phyloP scores from a whole-genome alignment of 1,140 invertebrate species.

The Ptiloglossa arizonensis region DNA sequence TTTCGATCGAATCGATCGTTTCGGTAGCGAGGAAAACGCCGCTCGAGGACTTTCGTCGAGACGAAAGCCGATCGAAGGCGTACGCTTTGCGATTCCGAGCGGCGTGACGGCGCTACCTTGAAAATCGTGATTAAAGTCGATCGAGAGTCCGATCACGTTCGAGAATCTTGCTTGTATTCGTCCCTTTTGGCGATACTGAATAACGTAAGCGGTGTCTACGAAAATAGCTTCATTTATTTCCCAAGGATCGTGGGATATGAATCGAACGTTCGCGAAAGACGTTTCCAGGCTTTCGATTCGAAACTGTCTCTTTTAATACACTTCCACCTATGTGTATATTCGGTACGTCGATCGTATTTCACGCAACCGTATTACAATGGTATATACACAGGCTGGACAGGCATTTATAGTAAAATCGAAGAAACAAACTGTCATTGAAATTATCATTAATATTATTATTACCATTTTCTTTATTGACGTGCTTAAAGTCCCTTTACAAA shows the following conservation, averaged over 20 bases:
- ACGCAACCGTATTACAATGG: too few relatives aligned
- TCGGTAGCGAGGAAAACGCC: background rate
- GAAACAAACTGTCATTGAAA: too few relatives aligned
- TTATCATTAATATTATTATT: too few relatives aligned
- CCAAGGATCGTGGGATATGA: constrained; percentile 29
- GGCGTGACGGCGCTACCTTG: constrained; percentile 22
- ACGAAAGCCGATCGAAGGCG: background rate
- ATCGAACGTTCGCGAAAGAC: constrained; percentile 20
- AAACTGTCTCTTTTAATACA: too few relatives aligned
- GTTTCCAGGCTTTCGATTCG: too few relatives aligned
- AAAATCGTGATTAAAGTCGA: constrained; percentile 32
- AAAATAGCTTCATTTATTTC: constrained; percentile 50
- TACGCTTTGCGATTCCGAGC: constrained; percentile 25
- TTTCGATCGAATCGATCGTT: background rate
- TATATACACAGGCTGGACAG: too few relatives aligned
- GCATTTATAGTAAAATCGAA: too few relatives aligned
- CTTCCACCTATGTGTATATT: too few relatives aligned
- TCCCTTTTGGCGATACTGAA: constrained; percentile 32
- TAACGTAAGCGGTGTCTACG: constrained; percentile 25
- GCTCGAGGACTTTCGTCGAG: background rate
- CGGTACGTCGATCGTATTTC: too few relatives aligned
- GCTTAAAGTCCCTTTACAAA: too few relatives aligned
- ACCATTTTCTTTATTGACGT: too few relatives aligned
- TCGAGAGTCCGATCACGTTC: constrained; percentile 34
- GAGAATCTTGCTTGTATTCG: constrained; percentile 30